Base-by-base conservation (phyloP, 2,113 vertebrate genomes). In the Phaetusa simplex region DNA sequence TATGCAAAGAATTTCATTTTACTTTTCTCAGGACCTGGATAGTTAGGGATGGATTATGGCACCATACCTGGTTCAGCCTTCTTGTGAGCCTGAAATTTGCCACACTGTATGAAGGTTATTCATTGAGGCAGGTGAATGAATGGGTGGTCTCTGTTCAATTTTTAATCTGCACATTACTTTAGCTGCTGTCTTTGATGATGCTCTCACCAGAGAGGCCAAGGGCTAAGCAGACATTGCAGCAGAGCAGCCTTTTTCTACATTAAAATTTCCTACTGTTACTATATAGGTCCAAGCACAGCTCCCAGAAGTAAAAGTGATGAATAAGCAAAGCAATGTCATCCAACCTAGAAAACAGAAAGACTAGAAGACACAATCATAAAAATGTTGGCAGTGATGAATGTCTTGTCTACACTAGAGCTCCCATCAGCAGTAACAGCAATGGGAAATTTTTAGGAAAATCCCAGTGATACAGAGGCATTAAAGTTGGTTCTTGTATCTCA, bases 261-360 rank as follows among this genome's bases (percentile, higher is more conserved):
- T 67, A 71, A 92, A 74, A 84, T 92, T 70, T 94, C 79, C 42
- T 52, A 3, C 80, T 91, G 80, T 79, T 95, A 65, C 65, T 53
- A 53, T 82, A 90, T 49, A 76, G 12, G 34, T 84, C 72, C 76
- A 74, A 83, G 36, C 7, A 5, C 24, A 82, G 43, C 36, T 82
- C 49, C 65, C 58, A 61, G 62, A 91, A 89, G 40, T 85, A 74
- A 87, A 92, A 92, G 62, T 84, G 91, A 94, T 85, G 91, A 86
- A 87, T 80, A 89, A 95, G 74, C 86, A 91, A 94, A 87, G 23
- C 69, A 55, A 16, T 82, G 49, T 49, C 56, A 87, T 87, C 80
- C 40, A 30, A 14, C 38, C 53, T 58, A 62, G 49, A 38, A 82
- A 93, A 67, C 12, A 85, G 83, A 82, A 84, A 96, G 27, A 69